Conservation (phyloP, 2,797 vertebrate genomes). For the Rhabdophis nuchalis region DNA sequence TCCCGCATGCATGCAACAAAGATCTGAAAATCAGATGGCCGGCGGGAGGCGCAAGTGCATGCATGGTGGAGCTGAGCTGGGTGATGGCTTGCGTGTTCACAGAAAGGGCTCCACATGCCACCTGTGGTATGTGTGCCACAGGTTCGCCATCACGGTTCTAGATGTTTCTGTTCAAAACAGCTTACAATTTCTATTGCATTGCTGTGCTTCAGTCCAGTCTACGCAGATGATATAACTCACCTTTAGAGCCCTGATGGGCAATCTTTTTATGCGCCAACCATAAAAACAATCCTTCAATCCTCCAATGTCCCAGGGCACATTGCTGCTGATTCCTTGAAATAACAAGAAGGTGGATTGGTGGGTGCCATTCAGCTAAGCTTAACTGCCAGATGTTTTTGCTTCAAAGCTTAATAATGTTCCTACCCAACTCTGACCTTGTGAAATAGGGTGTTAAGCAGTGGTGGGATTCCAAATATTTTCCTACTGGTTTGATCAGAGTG, state of each 20-base stretch:
- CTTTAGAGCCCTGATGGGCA: background rate
- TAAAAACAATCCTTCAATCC: background rate
- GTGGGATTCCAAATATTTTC: no score
- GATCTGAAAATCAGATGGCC: no score
- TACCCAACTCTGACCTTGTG: background rate
- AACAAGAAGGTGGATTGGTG: background rate
- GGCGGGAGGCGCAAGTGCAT: no score
- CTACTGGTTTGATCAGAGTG: no score
- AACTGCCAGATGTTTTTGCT: background rate
- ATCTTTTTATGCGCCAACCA: background rate
- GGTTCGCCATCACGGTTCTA: no score
- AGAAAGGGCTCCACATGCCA: no score
- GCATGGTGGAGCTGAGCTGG: no score
- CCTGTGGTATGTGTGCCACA: no score
- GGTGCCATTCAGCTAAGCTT: background rate
- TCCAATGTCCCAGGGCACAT: no score
- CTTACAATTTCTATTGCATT: background rate
- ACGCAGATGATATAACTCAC: background rate
- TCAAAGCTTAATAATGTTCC: background rate
- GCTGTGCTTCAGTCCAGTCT: background rate
- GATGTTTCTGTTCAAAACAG: background rate
- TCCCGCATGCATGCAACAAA: no score
- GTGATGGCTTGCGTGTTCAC: no score
- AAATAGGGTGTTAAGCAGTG: background rate
- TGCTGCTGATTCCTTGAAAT: background rate